A percentile compares a stretch with the other conserved stretches of the same genome.
Evolutionary conservation across 92 coral and sea anemone genomes (phyloP).

Genomic region (Porites rus): DNA sequence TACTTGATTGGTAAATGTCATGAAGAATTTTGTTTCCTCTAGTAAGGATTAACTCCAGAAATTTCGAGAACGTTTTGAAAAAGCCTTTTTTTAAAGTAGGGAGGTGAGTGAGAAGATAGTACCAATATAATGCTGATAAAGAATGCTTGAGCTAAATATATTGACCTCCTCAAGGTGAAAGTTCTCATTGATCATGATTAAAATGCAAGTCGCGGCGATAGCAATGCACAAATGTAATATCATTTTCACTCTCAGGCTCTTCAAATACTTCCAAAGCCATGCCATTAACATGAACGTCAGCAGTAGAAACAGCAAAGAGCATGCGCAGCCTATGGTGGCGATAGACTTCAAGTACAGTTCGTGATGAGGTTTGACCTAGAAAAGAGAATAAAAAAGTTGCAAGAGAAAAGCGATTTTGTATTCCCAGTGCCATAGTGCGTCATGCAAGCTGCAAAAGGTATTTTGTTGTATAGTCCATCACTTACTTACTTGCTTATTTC

Average conservation of each 20-base stretch:
- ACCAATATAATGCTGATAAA: too few relatives aligned
- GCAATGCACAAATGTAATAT: slow-evolving; percentile 83
- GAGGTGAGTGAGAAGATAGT: too few relatives aligned
- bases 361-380: slow-evolving; percentile 41
- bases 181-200: slow-evolving; percentile 68
- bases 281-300: slow-evolving; percentile 67
- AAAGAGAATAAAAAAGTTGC: background rate
- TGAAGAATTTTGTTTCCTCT: too few relatives aligned
- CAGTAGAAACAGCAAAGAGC: slow-evolving; percentile 82
- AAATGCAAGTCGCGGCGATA: slow-evolving; percentile 75
- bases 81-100: too few relatives aligned
- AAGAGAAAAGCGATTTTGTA: too few relatives aligned
- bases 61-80: too few relatives aligned
- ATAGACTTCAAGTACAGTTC: slow-evolving; percentile 64
- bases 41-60: too few relatives aligned
- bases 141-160: background rate
- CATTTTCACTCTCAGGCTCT: slow-evolving; percentile 67
- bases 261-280: slow-evolving; percentile 76
- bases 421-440: too few relatives aligned
- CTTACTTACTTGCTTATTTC: too few relatives aligned
- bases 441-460: too few relatives aligned
- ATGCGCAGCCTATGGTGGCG: slow-evolving; percentile 86
- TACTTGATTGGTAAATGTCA: too few relatives aligned
- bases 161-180: background rate
- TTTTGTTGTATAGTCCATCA: too few relatives aligned